These are phyloP conservation scores for Dromiciops gliroides DNA, from an alignment of 2,113 vertebrate species.

Conservation along the genomic window DNA sequence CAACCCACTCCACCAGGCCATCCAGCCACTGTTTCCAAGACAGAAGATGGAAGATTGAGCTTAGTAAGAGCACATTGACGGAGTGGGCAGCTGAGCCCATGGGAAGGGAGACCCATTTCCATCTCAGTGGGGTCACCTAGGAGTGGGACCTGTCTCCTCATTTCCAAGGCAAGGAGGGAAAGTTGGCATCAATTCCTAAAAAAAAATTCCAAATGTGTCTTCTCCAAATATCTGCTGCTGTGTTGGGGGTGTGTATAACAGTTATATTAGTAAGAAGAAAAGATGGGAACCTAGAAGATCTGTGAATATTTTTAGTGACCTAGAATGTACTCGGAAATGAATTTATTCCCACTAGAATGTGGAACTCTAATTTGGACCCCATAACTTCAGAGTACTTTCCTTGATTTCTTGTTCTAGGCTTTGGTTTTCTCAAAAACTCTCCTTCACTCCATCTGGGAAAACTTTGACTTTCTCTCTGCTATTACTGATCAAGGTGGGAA, in stretches of 20 bases:
- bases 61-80: conserved; percentile 42
- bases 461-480: background rate
- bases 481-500: background rate
- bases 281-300: conserved; percentile 6
- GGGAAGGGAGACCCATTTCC: conserved; percentile 43
- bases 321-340: background rate
- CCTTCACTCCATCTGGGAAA: background rate
- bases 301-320: background rate
- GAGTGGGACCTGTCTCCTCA: conserved; percentile 52
- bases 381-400: background rate
- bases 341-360: background rate
- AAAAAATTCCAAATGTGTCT: conserved; percentile 72
- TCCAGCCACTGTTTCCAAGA: conserved; percentile 67
- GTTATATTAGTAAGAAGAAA: conserved; percentile 56
- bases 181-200: conserved; percentile 64
- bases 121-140: conserved; percentile 36
- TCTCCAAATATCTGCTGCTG: conserved; percentile 62
- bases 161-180: conserved; percentile 65
- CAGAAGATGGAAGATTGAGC: conserved; percentile 62
- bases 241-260: conserved; percentile 66
- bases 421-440: background rate
- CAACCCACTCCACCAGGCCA: conserved; percentile 68
- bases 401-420: background rate
- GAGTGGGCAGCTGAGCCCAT: conserved; percentile 20
- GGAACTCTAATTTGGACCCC: background rate